phyloP scores from a whole-genome alignment of 2,888 invertebrate species.

The Kryphioiulus occultus region DNA sequence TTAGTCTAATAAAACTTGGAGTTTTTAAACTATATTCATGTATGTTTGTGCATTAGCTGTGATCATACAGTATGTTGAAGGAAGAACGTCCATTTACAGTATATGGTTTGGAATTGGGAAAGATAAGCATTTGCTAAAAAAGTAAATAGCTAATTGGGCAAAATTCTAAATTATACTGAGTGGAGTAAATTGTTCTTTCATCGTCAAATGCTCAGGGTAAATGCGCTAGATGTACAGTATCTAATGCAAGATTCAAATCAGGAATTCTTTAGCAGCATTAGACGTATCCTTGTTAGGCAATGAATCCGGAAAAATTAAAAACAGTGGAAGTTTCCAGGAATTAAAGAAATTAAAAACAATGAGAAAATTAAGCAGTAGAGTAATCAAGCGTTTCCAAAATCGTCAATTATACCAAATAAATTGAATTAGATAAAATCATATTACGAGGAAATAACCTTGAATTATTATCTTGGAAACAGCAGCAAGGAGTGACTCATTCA shows the following conservation, averaged over 20 bases:
- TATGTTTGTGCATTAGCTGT: no score
- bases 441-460: neutral
- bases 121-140: no score
- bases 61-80: no score
- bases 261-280: neutral
- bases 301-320: neutral
- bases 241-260: neutral
- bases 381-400: neutral
- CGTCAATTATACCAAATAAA: neutral
- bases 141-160: no score
- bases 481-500: neutral
- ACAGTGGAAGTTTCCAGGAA: constrained; percentile 12
- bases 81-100: no score
- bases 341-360: neutral
- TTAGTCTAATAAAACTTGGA: no score
- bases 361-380: neutral
- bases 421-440: neutral
- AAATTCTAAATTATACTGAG: no score
- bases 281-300: neutral
- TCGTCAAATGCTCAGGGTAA: no score
- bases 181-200: no score
- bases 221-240: no score
- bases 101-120: no score
- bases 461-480: neutral
- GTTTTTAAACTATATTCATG: no score